Evolutionary conservation across 2,888 invertebrate genomes (phyloP).

Genomic region (Trichopoda pennipes): DNA sequence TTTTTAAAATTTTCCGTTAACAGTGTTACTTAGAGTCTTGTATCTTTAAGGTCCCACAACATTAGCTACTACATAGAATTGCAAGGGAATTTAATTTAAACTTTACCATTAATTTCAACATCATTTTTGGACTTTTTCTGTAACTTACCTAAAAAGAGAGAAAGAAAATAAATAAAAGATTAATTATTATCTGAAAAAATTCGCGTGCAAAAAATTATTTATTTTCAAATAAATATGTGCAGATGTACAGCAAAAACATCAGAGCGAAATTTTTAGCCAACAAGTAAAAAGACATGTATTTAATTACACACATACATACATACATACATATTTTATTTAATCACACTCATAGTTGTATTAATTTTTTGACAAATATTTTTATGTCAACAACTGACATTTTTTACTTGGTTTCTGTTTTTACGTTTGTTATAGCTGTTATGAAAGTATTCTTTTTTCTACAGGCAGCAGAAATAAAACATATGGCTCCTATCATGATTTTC

Average conservation of each 20-base stretch:
- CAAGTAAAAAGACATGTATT: slow-evolving; percentile 15
- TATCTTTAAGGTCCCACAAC: too few species aligned
- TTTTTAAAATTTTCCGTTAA: too few species aligned
- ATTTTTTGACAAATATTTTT: slow-evolving; percentile 51
- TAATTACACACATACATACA: slow-evolving; percentile 18
- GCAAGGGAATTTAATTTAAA: too few species aligned
- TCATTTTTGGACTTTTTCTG: background rate
- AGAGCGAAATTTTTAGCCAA: slow-evolving; percentile 11
- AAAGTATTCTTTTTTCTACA: slow-evolving; percentile 5
- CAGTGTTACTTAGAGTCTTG: too few species aligned
- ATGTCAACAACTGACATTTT: slow-evolving; percentile 47
- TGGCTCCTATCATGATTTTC: slow-evolving; percentile 61
- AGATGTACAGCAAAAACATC: slow-evolving; percentile 4
- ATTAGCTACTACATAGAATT: too few species aligned
- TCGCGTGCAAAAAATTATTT: slow-evolving; percentile 1
- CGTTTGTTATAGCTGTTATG: background rate
- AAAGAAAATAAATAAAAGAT: slow-evolving; percentile 7
- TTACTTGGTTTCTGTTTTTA: background rate
- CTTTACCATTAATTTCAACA: slow-evolving; percentile 15
- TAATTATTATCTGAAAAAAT: slow-evolving; percentile 21
- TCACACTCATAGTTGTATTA: background rate
- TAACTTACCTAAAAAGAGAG: slow-evolving; percentile 56
- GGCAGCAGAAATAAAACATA: slow-evolving; percentile 49
- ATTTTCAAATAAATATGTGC: background rate
- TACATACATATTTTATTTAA: slow-evolving; percentile 2